Base-by-base conservation (phyloP, 1,140 invertebrate genomes). In the Procambarus virginalis region DNA sequence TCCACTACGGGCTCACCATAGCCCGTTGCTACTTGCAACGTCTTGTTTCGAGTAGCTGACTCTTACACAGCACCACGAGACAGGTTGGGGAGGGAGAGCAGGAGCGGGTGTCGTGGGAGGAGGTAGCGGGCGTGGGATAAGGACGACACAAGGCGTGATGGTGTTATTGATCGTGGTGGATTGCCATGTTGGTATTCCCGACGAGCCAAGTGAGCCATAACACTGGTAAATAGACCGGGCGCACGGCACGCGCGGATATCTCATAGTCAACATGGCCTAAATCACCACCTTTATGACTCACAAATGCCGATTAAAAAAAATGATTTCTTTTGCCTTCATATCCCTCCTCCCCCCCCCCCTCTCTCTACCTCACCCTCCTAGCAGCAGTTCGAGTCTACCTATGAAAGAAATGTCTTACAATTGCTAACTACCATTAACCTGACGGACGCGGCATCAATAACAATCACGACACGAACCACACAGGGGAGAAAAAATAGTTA, bases 201-300 rank as follows among this genome's bases (percentile, higher is more conserved):
- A 84, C 82, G 64, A 84, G 82, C 82, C 75, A 86, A 86, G 84
- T 86, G 84, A 86, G 84, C 75, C 75, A 86, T 86, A 86, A 86
- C 84, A 78, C 55, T 6, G 82, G 64, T 75, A 75, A 84, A 84
- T 49, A 84, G 82, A n/a, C 5, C 0, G n/a, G 14, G 8, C 12
- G 20, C 82, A 84, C 82, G 82, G 68, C 82, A 84, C 58, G 6
- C 45, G 46, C n/a, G 20, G 14, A 45, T 84, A 70, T 3, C 60
- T 84, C 82, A 55, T 22, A 75, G 60, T 64, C 68, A 64, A 84
- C 82, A 84, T 22, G 55, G 55, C n/a, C 51, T 46, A 14, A 51
- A 51, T 48, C n/a, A 51, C 12, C 68, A 22, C 68, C n/a, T 80
- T 55, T 55, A 80, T 46, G 48, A 80, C 78, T 78, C 76, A 58